Conservation (phyloP, 2,113 vertebrate species). For the Cranoglanis bouderius region DNA sequence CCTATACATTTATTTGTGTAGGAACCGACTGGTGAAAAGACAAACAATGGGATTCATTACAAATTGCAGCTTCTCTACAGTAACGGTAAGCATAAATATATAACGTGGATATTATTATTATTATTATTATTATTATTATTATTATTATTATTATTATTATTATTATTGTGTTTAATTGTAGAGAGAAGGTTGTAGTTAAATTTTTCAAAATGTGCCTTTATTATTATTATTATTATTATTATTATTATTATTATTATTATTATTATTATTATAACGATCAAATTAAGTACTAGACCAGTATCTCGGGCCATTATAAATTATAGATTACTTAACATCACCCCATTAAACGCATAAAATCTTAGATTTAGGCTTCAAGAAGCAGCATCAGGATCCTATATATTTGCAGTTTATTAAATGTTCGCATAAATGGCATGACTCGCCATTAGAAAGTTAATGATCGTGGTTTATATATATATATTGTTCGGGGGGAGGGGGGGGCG, state of each 20-base stretch:
- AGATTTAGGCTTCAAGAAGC: not conserved
- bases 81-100: constrained; percentile 80
- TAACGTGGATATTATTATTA: too few species aligned
- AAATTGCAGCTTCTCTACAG: constrained; percentile 97
- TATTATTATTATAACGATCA: not conserved
- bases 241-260: not conserved
- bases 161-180: not conserved
- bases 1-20: constrained; percentile 72
- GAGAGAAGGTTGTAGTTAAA: not conserved
- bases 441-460: not conserved
- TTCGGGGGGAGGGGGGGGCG: too few species aligned
- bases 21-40: constrained; percentile 98
- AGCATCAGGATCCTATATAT: not conserved
- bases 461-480: too few species aligned
- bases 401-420: not conserved
- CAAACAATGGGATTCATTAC: constrained; percentile 99
- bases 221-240: not conserved
- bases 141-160: not conserved
- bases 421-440: not conserved
- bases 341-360: not conserved
- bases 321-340: not conserved
- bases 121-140: not conserved
- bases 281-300: too few species aligned
- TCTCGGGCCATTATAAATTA: not conserved
- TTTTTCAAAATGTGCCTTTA: not conserved